Base-by-base conservation (phyloP, 1,140 invertebrate species). In the Bombus soroeensis region DNA sequence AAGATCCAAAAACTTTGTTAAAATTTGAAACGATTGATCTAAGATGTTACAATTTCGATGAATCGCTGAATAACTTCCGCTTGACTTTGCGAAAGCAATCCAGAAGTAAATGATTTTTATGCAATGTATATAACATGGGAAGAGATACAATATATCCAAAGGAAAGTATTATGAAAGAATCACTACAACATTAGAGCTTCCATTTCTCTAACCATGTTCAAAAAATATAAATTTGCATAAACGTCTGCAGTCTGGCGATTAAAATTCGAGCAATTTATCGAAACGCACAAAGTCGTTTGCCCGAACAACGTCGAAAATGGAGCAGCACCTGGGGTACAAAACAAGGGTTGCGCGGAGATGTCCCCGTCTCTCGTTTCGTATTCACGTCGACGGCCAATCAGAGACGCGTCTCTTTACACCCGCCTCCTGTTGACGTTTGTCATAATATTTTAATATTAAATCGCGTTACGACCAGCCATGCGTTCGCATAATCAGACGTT, bases 361-460 rank as follows among this genome's bases (percentile, higher is more conserved):
- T 85, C 66, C 70, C 68, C 73, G 68, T 87, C 70, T 88, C 88
- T 94, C 93, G 92, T 95, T 95, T 95, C 91, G 94, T 95, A 95
- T 95, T 95, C 95, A 94, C 93, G 92, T 89, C 89, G 90, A 87
- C 91, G 90, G 93, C 94, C 95, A 95, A 95, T 95, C 95, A 95
- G 92, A 88, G 88, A 75, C 91, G 88, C 91, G 88, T 92, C 93
- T 93, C 93, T 93, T 93, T 90, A 90, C 89, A 87, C 87, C 90
- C 91, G 88, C 89, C 93, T 93, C 93, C 92, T 95, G 94, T 95
- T 95, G 94, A 95, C 95, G 93, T 95, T 95, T 95, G 94, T 95
- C 94, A 95, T 95, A 95, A 95, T 95, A 95, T 95, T 95, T 95
- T 95, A 95, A 95, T 95, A 95, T 95, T 95, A 95, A 95, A 95